Base-by-base conservation (phyloP, 64 coral and sea anemone species). In the Anthopleura sola region DNA sequence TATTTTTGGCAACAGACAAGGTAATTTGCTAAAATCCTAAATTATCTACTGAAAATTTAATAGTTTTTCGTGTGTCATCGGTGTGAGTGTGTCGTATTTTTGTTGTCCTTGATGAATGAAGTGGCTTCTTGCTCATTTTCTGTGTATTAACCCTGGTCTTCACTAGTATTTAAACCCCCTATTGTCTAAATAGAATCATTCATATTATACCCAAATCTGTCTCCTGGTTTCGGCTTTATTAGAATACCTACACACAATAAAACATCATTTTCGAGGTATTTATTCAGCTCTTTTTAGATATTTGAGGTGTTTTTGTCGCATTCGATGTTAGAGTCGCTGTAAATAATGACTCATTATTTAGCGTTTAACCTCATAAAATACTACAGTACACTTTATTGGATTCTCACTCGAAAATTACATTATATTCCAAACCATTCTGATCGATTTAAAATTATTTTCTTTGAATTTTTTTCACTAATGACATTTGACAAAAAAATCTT, bases 1-100 rank as follows among this genome's bases (percentile, higher is more conserved):
- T 99, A 99, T 89, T 94, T 99, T 56, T 99, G 97, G 97, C 78
- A 92, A 84, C 97, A 99, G 75, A 94, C 93, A 69, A 99, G 97
- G 97, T 99, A 90, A 75, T 83, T 80, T 58, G 31, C 50, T 86
- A 54, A 40, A 49, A 49, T 7, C 37, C 80, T 34, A 48, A 44
- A 17, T 11, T 77, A 81, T 49, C 49, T 49, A 60, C 28, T 51
- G 24, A 34, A 49, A 44, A 6, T 28, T 75, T 50, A 33, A n/a
- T 34, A 26, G 37, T 37, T 13, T 69, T 32, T 46, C 18, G 53
- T 20, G 34, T 88, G 13, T 10, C 10, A 28, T 24, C 7, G 66
- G 26, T 15, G 12, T 71, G 11, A 34, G 1, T 32, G 28, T 44
- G 13, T 17, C 34, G 3, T 15, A 33, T 34, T 71, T 71, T 71